Conservation (phyloP, 2,888 invertebrate species). For the Biston stratarius region DNA sequence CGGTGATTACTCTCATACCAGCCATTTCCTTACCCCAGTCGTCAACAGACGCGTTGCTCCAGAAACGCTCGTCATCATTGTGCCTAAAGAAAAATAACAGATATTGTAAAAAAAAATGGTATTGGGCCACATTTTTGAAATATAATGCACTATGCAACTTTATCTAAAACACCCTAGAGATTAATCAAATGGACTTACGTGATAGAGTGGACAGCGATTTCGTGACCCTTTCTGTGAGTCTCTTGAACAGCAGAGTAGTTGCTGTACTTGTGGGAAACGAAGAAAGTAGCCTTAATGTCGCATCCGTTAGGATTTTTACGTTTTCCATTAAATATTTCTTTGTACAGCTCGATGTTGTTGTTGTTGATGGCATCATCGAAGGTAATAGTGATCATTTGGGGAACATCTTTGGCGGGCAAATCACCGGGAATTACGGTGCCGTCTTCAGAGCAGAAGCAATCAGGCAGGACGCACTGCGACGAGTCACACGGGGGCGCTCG, state of each 20-base stretch:
- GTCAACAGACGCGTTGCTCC: conserved; percentile 96
- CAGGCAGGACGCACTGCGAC: conserved; percentile 94
- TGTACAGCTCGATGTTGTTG: conserved; percentile 97
- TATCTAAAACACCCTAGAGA: neutral
- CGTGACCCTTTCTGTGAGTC: conserved; percentile 96
- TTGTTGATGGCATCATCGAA: conserved; percentile 98
- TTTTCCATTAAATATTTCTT: conserved; percentile 95
- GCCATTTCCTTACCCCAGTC: conserved; percentile 98
- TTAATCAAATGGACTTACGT: conserved; percentile 88
- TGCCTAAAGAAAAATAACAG: conserved; percentile 86
- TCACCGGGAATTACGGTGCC: conserved; percentile 95
- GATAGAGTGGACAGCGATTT: conserved; percentile 97
- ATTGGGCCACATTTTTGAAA: neutral
- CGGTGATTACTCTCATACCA: conserved; percentile 95
- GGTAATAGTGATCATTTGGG: conserved; percentile 97
- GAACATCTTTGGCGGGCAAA: conserved; percentile 93
- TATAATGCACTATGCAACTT: neutral
- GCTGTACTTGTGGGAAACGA: conserved; percentile 96
- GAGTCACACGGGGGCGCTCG: conserved; percentile 96
- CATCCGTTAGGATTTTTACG: conserved; percentile 97
- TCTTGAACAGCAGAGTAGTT: conserved; percentile 97
- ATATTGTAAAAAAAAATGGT: neutral
- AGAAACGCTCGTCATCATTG: conserved; percentile 96
- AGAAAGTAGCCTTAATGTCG: conserved; percentile 96
- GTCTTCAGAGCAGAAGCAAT: conserved; percentile 97